Base-by-base conservation (phyloP, 2,113 vertebrate species). In the Crotalus helleri region DNA sequence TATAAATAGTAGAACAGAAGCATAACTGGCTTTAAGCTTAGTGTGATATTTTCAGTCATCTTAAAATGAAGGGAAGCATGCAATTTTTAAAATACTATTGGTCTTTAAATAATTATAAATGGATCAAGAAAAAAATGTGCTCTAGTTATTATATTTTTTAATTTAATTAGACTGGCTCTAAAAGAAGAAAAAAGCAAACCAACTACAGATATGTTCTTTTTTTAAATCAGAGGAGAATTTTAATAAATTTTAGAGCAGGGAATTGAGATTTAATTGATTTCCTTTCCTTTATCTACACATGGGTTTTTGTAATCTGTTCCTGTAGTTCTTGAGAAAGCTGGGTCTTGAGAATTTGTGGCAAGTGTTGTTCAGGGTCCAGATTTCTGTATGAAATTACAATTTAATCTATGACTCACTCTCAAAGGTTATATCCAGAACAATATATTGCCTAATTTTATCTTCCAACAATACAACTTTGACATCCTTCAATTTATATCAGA, bases 231-330 rank as follows among this genome's bases (percentile, higher is more conserved):
- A 53, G 51, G 21, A 95, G 89, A 8, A 87, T 44, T 49, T 2
- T 64, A 39, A 15, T 86, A 6, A 90, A 85, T 69, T 94, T 81
- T 29, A 85, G 69, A 91, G 11, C 89, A 91, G 51, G 58, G 0
- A 90, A n/a, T 54, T 88, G 39, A 59, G 57, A 3, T 54, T 59
- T 0, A 53, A 39, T 51, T 51, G 46, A n/a, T 1, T 49, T 94
- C 1, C 12, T 93, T 91, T 94, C 21, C 88, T 89, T 58, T 26
- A 24, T 58, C 17, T 94, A 90, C 85, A 29, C 87, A 24, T 94
- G 49, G 2, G 92, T 93, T 87, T 94, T 81, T 92, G 29, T 49
- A 93, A 12, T 54, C 57, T 92, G 87, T 89, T 94, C 44, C 0
- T 44, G 55, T 81, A 58, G 7, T 92, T 94, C 59, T 0, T 44